Percentiles rank a stretch among this genome's conserved stretches.
These are phyloP conservation scores for Cistogaster globosa DNA, from an alignment of 2,888 invertebrate genomes.

Conservation along the genomic window DNA sequence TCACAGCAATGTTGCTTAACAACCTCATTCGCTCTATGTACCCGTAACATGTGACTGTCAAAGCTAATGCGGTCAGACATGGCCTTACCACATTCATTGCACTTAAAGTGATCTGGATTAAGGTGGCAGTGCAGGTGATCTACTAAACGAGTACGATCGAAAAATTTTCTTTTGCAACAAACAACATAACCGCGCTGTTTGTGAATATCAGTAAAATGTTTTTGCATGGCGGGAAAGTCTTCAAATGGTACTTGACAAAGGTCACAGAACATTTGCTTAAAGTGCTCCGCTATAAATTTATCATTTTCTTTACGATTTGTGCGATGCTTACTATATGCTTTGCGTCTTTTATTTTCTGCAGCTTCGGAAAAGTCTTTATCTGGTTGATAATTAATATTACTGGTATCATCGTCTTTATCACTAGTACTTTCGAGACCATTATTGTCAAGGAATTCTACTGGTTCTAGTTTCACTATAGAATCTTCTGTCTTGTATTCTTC, in stretches of 20 bases:
- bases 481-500: not conserved
- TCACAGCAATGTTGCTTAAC: slow-evolving; percentile 76
- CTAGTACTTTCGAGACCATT: slow-evolving; percentile 3
- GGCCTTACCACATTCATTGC: slow-evolving; percentile 77
- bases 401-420: slow-evolving; percentile 12
- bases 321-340: not conserved
- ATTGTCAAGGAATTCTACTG: not conserved
- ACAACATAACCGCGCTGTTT: slow-evolving; percentile 78
- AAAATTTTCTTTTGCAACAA: slow-evolving; percentile 82
- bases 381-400: not conserved
- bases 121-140: slow-evolving; percentile 81
- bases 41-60: slow-evolving; percentile 75
- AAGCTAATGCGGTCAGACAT: slow-evolving; percentile 78
- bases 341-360: not conserved
- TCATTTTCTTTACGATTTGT: slow-evolving; percentile 34
- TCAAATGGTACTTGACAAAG: slow-evolving; percentile 41
- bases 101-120: slow-evolving; percentile 82
- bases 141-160: slow-evolving; percentile 79
- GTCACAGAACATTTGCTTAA: slow-evolving; percentile 47
- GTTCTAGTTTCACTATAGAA: slow-evolving; percentile 9
- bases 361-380: not conserved
- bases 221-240: slow-evolving; percentile 50
- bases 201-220: slow-evolving; percentile 62
- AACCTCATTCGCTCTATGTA: slow-evolving; percentile 75
- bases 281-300: slow-evolving; percentile 50